Base-by-base conservation (phyloP, 1,140 invertebrate genomes). In the Aricia agestis region DNA sequence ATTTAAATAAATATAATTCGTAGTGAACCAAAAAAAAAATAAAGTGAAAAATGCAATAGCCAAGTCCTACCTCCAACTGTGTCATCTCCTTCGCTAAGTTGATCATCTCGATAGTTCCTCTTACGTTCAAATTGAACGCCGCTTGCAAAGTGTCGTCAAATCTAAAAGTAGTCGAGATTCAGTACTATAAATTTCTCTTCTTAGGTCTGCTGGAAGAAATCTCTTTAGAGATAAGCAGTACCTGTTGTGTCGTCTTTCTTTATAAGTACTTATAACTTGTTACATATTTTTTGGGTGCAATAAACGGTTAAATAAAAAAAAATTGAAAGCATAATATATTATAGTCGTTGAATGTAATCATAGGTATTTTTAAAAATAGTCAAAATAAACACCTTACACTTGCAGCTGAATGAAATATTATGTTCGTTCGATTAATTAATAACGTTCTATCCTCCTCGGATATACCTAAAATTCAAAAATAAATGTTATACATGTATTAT, bases 381-480 rank as follows among this genome's bases (percentile, higher is more conserved):
- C 36, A 36, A 36, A 36, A 36, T 0, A 86, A 36, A 36, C 6
- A 86, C 84, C 83, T 83, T 0, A 99, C 95, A 68, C 96, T 98
- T 1, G 98, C 98, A 0, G 98, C 98, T 0, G 95, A 95, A 82
- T 99, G 97, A 87, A 98, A 98, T 2, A 99, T 94, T n/a, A 99
- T 92, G 4, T 95, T 95, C 0, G 98, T 95, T 77, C 94, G 93
- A 3, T 95, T 92, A 0, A 98, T 90, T 0, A 98, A 81, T 1
- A 93, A 70, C 73, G 91, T 79, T 71, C 93, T 89, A 66, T 94
- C 94, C 52, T 92, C 79, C 11, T 52, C 11, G 10, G 45, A 15
- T 4, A 52, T 52, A 15, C 45, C 45, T 52, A 15, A 25, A 25
- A 25, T 25, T 25, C 45, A 52, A 15, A 15, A 15, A 52, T 9